Evolutionary conservation across 2,888 invertebrate species (phyloP), one percentile per base, ranked within the genome.

Genomic region (Sarcophaga rosellei): DNA sequence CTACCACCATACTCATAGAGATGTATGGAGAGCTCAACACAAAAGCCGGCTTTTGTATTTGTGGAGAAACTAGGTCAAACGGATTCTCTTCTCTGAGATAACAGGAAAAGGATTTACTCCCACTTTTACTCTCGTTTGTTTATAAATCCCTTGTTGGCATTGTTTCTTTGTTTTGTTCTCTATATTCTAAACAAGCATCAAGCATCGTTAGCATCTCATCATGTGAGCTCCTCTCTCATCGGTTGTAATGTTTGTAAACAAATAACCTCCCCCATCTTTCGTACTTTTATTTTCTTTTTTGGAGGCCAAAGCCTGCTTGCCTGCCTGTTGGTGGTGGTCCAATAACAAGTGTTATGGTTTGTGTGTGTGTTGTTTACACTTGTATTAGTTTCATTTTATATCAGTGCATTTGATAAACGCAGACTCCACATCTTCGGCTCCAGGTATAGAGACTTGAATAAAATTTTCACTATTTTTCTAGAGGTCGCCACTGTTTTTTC

Each of bases 391-490:
- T n/a, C 72, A 8, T 81, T 77, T 84, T 86, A 66, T 73, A 89
- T 88, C 89, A 45, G 88, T 89, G 89, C 90, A 70, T 81, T 25
- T 79, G 86, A 86, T 86, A 91, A 89, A 91, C 91, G 91, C 91
- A 91, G 91, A 91, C 92, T 91, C 91, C 91, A 88, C 88, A 91
- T 90, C 90, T 90, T 89, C 89, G 89, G 88, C 87, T 88, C 79
- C 87, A 87, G 89, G 90, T 91, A 89, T 92, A 92, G 89, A 92
- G 90, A 92, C 91, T 89, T 89, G 89, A 90, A 53, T 53, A 88
- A 91, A 88, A 84, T 89, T 90, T 90, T 88, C 87, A 90, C 88
- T 20, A 76, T 68, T 74, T 74, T 70, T 90, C 89, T 91, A 91
- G 91, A 91, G 90, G 92, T 91, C 89, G 91, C 88, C 82, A 79